Conservation (phyloP, 2,888 invertebrate species). For the Sipha maydis region DNA sequence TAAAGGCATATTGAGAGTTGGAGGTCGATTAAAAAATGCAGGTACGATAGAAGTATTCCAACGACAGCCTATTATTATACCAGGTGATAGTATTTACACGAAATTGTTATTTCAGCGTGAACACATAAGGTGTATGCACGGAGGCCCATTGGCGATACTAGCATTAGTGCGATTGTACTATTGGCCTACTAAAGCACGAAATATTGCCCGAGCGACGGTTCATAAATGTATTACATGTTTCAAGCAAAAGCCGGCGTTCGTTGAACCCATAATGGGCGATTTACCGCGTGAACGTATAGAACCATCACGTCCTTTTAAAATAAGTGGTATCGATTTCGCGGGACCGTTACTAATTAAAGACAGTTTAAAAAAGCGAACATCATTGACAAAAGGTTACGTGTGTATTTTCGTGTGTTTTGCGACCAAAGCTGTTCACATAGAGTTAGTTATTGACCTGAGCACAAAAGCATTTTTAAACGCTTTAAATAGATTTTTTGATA, state of each 20-base stretch:
- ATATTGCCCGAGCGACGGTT: background rate
- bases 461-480: conserved; percentile 9
- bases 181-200: conserved; percentile 31
- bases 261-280: conserved; percentile 19
- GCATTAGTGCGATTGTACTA: conserved; percentile 8
- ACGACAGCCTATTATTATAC: conserved; percentile 38
- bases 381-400: background rate
- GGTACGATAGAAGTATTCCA: background rate
- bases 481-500: conserved; percentile 8
- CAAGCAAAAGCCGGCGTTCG: background rate
- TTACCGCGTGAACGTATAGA: background rate
- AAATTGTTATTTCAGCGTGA: conserved; percentile 9
- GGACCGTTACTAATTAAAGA: conserved; percentile 6
- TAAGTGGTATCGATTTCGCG: conserved; percentile 10
- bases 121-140: conserved; percentile 13
- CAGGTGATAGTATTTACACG: conserved; percentile 25
- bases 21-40: background rate
- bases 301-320: background rate
- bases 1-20: background rate
- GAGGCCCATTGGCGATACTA: background rate
- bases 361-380: background rate
- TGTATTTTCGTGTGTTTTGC: conserved; percentile 24
- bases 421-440: conserved; percentile 5
- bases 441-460: background rate
- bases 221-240: conserved; percentile 36